These are phyloP conservation scores for Agapostemon virescens DNA, from an alignment of 2,888 invertebrate species.

Conservation along the genomic window DNA sequence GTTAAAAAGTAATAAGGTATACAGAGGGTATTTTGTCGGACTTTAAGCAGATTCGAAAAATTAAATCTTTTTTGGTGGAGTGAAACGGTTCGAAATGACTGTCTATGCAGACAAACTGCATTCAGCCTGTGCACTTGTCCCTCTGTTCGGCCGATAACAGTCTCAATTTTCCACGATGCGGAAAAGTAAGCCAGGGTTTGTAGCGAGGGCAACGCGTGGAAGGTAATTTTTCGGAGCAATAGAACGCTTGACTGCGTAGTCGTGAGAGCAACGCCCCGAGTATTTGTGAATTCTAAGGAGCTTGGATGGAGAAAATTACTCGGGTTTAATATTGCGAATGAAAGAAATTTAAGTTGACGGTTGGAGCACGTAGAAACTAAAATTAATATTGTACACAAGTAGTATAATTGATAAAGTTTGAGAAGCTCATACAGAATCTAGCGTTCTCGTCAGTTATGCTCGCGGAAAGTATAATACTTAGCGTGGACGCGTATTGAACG, in stretches of 20 bases:
- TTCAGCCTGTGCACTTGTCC: slow-evolving; percentile 36
- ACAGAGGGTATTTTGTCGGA: no score
- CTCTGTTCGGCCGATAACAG: slow-evolving; percentile 36
- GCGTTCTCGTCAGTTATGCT: not conserved
- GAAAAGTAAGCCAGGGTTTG: slow-evolving; percentile 36
- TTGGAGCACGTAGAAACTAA: not conserved
- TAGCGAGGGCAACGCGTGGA: slow-evolving; percentile 13
- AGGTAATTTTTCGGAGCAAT: slow-evolving; percentile 34
- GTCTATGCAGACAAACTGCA: not conserved
- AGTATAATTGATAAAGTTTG: slow-evolving; percentile 24
- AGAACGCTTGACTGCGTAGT: slow-evolving; percentile 12
- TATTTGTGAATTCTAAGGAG: slow-evolving; percentile 5
- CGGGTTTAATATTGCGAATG: not conserved
- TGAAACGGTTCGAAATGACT: not conserved
- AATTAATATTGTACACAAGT: slow-evolving; percentile 12
- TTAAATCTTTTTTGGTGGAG: no score
- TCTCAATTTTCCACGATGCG: slow-evolving; percentile 40
- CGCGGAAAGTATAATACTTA: not conserved
- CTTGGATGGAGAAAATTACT: not conserved
- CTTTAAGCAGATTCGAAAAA: no score
- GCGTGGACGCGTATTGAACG: not conserved
- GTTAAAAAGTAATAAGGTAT: no score
- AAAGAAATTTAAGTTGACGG: not conserved
- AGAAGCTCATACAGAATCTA: not conserved
- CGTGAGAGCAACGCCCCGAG: not conserved